These are phyloP conservation scores for Poecilia wingei DNA, from an alignment of 2,797 vertebrate genomes.

Conservation along the genomic window DNA sequence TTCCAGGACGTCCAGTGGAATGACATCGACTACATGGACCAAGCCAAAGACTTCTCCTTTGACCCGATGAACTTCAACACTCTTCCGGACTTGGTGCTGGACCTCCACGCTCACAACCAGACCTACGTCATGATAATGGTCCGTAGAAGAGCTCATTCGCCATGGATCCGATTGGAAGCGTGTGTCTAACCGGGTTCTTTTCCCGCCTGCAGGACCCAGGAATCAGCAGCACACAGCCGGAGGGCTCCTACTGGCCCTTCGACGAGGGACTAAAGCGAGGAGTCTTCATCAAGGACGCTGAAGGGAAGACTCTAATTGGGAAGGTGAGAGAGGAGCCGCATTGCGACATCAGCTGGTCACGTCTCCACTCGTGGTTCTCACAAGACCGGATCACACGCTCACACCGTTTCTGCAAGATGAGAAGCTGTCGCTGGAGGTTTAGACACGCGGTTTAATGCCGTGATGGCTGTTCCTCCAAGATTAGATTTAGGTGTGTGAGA, in stretches of 20 bases:
- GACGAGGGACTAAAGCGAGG: slow-evolving; percentile 86
- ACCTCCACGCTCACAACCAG: slow-evolving; percentile 87
- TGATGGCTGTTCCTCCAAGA: background rate
- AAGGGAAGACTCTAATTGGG: slow-evolving; percentile 85
- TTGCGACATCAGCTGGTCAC: background rate
- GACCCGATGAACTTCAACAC: slow-evolving; percentile 79
- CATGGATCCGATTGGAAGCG: background rate
- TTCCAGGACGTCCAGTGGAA: slow-evolving; percentile 90
- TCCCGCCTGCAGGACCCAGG: slow-evolving; percentile 82
- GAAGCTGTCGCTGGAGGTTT: background rate
- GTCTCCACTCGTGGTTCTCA: background rate
- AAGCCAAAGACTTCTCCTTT: slow-evolving; percentile 84
- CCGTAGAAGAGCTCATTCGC: background rate
- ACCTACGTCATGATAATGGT: slow-evolving; percentile 89
- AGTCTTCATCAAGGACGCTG: slow-evolving; percentile 85
- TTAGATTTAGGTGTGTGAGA: background rate
- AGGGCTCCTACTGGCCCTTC: slow-evolving; percentile 86
- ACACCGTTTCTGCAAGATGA: background rate
- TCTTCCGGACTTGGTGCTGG: slow-evolving; percentile 85
- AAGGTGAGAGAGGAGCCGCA: slow-evolving; percentile 74
- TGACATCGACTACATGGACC: slow-evolving; percentile 92
- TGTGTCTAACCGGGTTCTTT: slow-evolving; percentile 10
- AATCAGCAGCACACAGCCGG: slow-evolving; percentile 85
- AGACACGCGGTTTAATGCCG: background rate
- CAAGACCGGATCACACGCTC: background rate